These are phyloP conservation scores for Apaloderma vittatum DNA, from an alignment of 2,113 vertebrate genomes.

Conservation along the genomic window DNA sequence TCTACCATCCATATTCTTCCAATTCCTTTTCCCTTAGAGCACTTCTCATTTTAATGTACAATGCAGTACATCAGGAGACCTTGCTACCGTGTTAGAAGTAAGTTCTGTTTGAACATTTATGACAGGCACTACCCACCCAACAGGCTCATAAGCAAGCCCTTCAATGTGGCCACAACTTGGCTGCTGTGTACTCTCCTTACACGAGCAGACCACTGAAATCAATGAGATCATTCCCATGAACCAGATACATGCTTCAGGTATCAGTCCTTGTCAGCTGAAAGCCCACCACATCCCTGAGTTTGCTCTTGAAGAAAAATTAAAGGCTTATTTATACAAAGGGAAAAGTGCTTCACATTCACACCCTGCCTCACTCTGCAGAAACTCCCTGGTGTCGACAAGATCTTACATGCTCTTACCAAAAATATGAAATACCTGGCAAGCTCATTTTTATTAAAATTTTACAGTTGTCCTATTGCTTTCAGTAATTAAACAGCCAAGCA, in stretches of 20 bases:
- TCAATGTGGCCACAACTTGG: neutral
- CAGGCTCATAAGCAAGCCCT: rapidly evolving
- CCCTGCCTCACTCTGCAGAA: neutral
- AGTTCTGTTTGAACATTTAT: rapidly evolving
- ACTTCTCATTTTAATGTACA: neutral
- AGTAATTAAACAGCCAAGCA: slow-evolving; percentile 35
- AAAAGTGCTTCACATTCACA: neutral
- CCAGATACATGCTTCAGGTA: rapidly evolving
- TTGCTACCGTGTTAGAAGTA: rapidly evolving
- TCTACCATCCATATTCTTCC: neutral
- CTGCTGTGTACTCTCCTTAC: rapidly evolving
- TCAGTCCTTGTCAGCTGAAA: rapidly evolving
- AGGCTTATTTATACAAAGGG: slow-evolving; percentile 1
- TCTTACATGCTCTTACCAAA: slow-evolving; percentile 39
- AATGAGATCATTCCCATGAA: neutral
- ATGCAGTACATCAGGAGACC: rapidly evolving
- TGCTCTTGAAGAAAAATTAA: neutral
- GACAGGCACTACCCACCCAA: neutral
- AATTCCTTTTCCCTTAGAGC: neutral
- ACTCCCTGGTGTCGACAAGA: slow-evolving; percentile 7
- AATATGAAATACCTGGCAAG: slow-evolving; percentile 31
- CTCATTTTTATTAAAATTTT: slow-evolving; percentile 42
- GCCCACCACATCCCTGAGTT: neutral
- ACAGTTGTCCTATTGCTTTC: slow-evolving; percentile 1
- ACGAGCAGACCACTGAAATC: neutral